Conservation (phyloP, 2,797 vertebrate genomes). For the Threskiornis aethiopicus region DNA sequence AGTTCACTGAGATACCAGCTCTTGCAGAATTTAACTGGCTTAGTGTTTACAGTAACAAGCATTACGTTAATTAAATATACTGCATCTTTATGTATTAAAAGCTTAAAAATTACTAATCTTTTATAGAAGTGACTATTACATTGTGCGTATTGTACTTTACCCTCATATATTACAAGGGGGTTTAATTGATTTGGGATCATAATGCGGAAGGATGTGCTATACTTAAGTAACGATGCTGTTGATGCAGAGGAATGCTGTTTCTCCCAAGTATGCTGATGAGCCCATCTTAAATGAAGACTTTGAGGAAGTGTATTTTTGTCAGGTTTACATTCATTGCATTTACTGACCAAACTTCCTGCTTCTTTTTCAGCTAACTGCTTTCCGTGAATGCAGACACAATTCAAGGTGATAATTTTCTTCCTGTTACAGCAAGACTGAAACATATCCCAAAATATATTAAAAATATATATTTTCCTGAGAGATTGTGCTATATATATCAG, state of each 20-base stretch:
- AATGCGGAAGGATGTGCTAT: not conserved
- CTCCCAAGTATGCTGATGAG: not conserved
- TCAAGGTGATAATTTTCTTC: conserved; percentile 82
- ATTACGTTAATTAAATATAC: not conserved
- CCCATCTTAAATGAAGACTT: not conserved
- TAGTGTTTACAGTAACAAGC: not conserved
- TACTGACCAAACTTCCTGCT: conserved; percentile 61
- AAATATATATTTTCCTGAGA: conserved; percentile 80
- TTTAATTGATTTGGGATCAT: not conserved
- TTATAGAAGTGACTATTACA: not conserved
- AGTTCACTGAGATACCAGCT: not conserved
- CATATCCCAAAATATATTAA: conserved; percentile 82
- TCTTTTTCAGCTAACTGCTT: conserved; percentile 90
- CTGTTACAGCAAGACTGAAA: conserved; percentile 81
- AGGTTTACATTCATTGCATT: not conserved
- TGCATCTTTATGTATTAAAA: conserved; percentile 13
- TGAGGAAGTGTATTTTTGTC: not conserved
- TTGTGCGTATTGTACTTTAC: not conserved
- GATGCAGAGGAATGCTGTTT: not conserved
- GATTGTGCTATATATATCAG: conserved; percentile 76
- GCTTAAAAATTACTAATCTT: not conserved
- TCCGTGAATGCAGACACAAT: conserved; percentile 78
- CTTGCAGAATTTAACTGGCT: not conserved
- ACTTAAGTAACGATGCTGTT: not conserved
- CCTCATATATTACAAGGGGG: not conserved